Base-by-base conservation (phyloP, 2,113 vertebrate genomes). In the Rhinoderma darwinii region DNA sequence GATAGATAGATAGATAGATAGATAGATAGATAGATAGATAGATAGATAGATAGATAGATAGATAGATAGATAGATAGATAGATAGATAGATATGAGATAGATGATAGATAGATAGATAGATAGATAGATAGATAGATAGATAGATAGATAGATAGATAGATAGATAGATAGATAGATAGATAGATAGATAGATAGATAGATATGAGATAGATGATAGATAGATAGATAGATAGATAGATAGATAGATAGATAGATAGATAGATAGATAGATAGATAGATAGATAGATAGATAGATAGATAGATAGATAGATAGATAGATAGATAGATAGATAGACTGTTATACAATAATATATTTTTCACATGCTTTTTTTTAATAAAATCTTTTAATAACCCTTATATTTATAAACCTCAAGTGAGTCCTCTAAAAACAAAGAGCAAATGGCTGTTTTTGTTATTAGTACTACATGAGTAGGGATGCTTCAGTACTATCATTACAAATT, bases 401-500 rank as follows among this genome's bases (percentile, higher is more conserved):
- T n/a, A n/a, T n/a, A n/a, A n/a, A n/a, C n/a, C n/a, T n/a, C 27
- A 14, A 3, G 2, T 37, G 6, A 70, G 22, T 17, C 35, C 30
- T 37, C 18, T 22, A 37, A 37, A 37, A 22, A 63, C 20, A 61
- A 61, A 39, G 1, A 51, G 32, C 27, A 41, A 61, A 41, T 59
- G 9, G 10, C 54, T 61, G 32, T 59, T n/a, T 17, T 56, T 80
- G 54, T 61, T 11, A 43, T 39, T 47, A 79, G 84, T 27, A 37
- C 50, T 86, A 37, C 50, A 73, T 2, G 30, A 59, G 59, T n/a
- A 86, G 77, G 51, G 25, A 76, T n/a, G 79, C 70, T 86, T 68
- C 77, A 51, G 61, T 54, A 12, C 20, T 22, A 82, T 87, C 54
- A 82, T 35, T 73, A 78, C 32, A 82, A 47, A 82, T 70, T 66